These are phyloP conservation scores for Atopsyche davidsoni DNA, from an alignment of 1,140 invertebrate genomes.

Conservation along the genomic window DNA sequence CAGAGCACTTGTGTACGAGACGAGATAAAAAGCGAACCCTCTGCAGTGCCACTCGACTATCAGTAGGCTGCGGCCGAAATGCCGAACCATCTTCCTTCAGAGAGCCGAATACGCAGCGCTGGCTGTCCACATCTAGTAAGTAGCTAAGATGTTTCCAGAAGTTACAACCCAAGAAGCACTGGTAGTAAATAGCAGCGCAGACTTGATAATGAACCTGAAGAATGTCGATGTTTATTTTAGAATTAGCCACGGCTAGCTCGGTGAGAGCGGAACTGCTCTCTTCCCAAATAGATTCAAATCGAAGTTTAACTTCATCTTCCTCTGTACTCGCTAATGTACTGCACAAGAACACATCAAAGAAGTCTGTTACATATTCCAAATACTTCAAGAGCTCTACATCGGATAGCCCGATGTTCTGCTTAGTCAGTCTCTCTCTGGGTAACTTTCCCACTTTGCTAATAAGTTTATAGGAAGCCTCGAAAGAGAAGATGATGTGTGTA, in stretches of 20 bases:
- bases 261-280: constrained; percentile 60
- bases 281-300: constrained; percentile 65
- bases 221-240: constrained; percentile 65
- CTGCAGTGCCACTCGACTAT: constrained; percentile 55
- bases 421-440: constrained; percentile 75
- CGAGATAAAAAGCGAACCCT: constrained; percentile 59
- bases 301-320: constrained; percentile 46
- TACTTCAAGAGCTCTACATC: constrained; percentile 63
- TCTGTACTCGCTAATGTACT: constrained; percentile 45
- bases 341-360: constrained; percentile 72
- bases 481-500: constrained; percentile 69
- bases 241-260: constrained; percentile 70
- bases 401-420: constrained; percentile 68
- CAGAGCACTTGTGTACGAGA: constrained; percentile 53
- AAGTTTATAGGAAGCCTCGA: constrained; percentile 67
- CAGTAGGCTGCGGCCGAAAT: constrained; percentile 49
- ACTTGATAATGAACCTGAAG: constrained; percentile 75
- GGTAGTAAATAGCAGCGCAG: constrained; percentile 66
- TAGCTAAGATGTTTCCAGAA: constrained; percentile 63
- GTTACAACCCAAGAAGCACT: constrained; percentile 72
- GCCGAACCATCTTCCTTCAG: constrained; percentile 35
- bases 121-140: constrained; percentile 62
- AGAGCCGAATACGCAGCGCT: constrained; percentile 29
- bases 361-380: constrained; percentile 60
- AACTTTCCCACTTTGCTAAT: constrained; percentile 85